Percentiles rank a stretch among this genome's conserved stretches.
Conservation (phyloP, 2,888 invertebrate species). For the Sipha maydis region DNA sequence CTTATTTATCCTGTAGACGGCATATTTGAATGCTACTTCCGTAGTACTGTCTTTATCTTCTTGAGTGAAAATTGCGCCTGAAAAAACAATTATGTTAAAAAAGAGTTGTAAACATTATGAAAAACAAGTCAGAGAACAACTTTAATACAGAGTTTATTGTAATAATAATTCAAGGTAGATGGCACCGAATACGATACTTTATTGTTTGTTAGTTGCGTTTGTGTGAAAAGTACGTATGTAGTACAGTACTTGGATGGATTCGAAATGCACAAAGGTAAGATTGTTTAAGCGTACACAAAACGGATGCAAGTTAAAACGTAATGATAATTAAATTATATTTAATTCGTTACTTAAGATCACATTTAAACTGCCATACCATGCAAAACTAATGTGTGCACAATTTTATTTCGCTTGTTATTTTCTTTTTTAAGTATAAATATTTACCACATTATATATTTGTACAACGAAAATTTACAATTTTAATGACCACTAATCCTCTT, state of each 20-base stretch:
- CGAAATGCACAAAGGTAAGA: background rate
- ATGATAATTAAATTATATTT: background rate
- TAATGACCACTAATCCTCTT: background rate
- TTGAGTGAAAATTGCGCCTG: slow-evolving; percentile 93
- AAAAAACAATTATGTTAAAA: slow-evolving; percentile 66
- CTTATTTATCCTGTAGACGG: slow-evolving; percentile 92
- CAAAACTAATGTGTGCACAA: background rate
- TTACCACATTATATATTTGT: background rate
- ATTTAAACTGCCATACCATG: background rate
- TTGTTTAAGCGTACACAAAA: background rate
- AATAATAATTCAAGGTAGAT: background rate
- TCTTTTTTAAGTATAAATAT: background rate
- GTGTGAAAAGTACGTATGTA: no score
- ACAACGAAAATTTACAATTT: background rate
- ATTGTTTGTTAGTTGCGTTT: background rate
- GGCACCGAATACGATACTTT: no score
- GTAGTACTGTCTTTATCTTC: slow-evolving; percentile 87
- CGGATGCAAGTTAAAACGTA: background rate
- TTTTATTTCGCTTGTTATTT: background rate
- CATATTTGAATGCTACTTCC: slow-evolving; percentile 93
- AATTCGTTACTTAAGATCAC: background rate
- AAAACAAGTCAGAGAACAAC: background rate
- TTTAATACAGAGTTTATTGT: background rate
- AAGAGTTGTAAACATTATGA: background rate
- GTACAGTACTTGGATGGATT: background rate